phyloP scores from a whole-genome alignment of 2,888 invertebrate genomes.

The Lasioglossum malachurum region DNA sequence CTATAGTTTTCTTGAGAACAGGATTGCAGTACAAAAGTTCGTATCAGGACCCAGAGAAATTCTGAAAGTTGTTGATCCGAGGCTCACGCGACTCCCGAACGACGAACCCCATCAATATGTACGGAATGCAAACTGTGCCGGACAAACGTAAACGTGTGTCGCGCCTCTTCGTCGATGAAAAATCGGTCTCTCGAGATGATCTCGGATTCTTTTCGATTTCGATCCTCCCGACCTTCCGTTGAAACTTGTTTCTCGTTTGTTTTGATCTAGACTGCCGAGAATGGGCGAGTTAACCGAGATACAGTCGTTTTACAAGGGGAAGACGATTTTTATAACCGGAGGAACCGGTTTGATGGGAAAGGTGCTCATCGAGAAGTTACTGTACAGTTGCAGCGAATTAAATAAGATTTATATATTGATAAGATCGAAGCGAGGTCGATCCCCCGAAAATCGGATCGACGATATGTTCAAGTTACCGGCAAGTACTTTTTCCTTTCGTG shows the following conservation, averaged over 20 bases:
- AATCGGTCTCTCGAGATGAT: not conserved
- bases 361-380: slow-evolving; percentile 84
- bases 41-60: not conserved
- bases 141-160: not conserved
- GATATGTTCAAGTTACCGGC: slow-evolving; percentile 83
- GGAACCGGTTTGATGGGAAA: slow-evolving; percentile 85
- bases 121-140: not conserved
- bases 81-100: too few relatives aligned
- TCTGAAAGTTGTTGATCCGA: not conserved
- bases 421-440: slow-evolving; percentile 82
- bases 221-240: not conserved
- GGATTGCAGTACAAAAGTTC: not conserved
- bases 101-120: not conserved
- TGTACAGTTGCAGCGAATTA: slow-evolving; percentile 82
- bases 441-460: slow-evolving; percentile 80
- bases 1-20: not conserved
- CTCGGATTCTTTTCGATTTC: not conserved
- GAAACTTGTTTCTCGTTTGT: not conserved
- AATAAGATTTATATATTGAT: slow-evolving; percentile 83
- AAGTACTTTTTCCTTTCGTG: slow-evolving; percentile 48
- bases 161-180: not conserved
- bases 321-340: slow-evolving; percentile 84
- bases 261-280: slow-evolving; percentile 19
- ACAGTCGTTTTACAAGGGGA: slow-evolving; percentile 78
- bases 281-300: slow-evolving; percentile 75